Evolutionary conservation across 2,113 vertebrate genomes (phyloP).

Genomic region (Rhipidura dahli): DNA sequence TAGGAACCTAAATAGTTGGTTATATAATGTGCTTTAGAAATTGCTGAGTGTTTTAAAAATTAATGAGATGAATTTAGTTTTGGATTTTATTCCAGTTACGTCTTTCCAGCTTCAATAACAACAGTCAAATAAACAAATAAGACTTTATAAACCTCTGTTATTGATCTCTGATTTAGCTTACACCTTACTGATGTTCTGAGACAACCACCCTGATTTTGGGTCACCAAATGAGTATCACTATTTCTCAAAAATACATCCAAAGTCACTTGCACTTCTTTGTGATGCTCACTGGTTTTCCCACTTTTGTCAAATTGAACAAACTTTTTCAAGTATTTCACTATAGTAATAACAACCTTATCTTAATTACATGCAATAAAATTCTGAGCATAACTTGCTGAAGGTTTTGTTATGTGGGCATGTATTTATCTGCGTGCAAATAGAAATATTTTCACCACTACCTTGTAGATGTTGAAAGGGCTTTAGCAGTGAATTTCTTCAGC

Average conservation of each 20-base stretch:
- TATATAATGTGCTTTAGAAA: neutral
- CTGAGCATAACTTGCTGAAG: neutral
- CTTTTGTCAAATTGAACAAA: neutral
- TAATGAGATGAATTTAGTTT: neutral
- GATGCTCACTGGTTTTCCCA: fast-evolving
- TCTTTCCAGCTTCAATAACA: neutral
- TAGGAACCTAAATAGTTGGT: neutral
- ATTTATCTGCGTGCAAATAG: neutral
- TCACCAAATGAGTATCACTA: neutral
- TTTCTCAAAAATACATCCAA: neutral
- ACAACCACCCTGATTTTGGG: neutral
- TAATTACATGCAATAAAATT: neutral
- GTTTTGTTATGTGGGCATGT: neutral
- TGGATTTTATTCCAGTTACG: neutral
- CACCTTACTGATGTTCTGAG: neutral
- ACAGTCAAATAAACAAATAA: neutral
- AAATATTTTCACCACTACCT: neutral
- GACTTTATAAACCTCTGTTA: neutral
- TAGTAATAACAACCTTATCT: neutral
- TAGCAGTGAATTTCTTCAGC: no score
- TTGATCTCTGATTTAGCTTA: neutral
- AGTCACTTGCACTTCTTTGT: neutral
- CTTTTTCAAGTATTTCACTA: neutral
- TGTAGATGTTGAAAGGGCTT: no score
- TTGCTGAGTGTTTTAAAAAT: neutral